A percentile compares a stretch with the other conserved stretches of the same genome.
Conservation (phyloP, 2,113 vertebrate genomes). For the Scatophagus argus region DNA sequence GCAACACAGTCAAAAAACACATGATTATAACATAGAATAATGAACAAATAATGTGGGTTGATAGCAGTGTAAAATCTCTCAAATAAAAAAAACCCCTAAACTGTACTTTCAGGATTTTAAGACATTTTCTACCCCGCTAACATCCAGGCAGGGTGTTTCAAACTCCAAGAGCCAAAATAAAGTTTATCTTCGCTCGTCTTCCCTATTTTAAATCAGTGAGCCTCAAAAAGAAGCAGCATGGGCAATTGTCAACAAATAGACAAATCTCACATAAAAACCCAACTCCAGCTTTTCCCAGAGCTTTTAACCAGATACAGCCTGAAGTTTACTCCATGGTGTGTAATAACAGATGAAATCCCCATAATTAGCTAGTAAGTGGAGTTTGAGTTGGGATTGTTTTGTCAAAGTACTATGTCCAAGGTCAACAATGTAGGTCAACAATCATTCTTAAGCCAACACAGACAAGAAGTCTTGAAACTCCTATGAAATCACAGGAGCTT, state of each 20-base stretch:
- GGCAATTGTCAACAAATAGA: no score
- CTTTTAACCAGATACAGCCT: neutral
- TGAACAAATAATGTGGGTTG: neutral
- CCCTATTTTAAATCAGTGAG: neutral
- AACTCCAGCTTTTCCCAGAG: neutral
- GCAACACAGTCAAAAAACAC: neutral
- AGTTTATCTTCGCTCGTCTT: neutral
- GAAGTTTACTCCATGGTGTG: neutral
- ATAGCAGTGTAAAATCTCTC: neutral
- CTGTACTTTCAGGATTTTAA: neutral
- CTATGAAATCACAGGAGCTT: neutral
- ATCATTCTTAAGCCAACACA: neutral
- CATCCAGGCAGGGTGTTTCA: neutral
- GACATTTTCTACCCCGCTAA: neutral
- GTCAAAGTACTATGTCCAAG: neutral
- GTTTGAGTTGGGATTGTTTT: conserved; percentile 2
- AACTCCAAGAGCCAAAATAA: neutral
- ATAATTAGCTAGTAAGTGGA: neutral
- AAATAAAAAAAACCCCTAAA: neutral
- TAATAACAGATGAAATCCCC: neutral
- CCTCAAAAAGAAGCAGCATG: neutral
- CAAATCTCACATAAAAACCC: neutral
- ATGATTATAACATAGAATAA: neutral
- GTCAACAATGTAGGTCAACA: neutral
- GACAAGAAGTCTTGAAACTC: neutral